Evolutionary conservation across 2,797 vertebrate species (phyloP).

Genomic region (Sebastes dallii): DNA sequence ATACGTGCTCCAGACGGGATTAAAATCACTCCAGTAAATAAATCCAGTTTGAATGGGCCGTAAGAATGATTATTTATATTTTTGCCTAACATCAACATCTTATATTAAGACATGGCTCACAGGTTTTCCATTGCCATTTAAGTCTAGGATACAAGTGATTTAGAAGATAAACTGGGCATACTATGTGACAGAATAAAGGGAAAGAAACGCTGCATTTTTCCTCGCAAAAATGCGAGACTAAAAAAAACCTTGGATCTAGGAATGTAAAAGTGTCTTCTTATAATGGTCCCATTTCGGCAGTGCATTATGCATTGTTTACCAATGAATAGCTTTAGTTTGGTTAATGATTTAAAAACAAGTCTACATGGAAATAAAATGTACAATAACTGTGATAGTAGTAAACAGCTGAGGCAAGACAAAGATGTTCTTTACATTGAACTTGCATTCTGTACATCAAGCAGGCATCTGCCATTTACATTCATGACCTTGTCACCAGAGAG

Average conservation of each 20-base stretch:
- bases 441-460: constrained; percentile 55
- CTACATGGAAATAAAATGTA: not conserved
- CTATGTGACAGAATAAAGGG: not conserved
- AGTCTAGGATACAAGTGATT: not conserved
- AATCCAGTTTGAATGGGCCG: not conserved
- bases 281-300: not conserved
- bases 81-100: not conserved
- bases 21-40: not conserved
- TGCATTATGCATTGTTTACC: not conserved
- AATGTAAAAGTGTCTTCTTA: not conserved
- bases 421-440: constrained; percentile 52
- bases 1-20: not conserved
- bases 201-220: not conserved
- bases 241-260: not conserved
- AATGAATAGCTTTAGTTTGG: not conserved
- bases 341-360: not conserved
- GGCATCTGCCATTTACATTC: constrained; percentile 74
- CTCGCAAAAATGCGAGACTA: not conserved
- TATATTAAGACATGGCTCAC: not conserved
- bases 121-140: not conserved
- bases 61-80: not conserved
- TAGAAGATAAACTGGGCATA: not conserved
- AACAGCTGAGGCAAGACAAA: constrained; percentile 5
- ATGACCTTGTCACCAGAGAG: constrained; percentile 74
- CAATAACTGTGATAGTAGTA: not conserved